Evolutionary conservation across 2,888 invertebrate species (phyloP), one percentile per base, ranked within the genome.

Genomic region (Caenorhabditis sp.): DNA sequence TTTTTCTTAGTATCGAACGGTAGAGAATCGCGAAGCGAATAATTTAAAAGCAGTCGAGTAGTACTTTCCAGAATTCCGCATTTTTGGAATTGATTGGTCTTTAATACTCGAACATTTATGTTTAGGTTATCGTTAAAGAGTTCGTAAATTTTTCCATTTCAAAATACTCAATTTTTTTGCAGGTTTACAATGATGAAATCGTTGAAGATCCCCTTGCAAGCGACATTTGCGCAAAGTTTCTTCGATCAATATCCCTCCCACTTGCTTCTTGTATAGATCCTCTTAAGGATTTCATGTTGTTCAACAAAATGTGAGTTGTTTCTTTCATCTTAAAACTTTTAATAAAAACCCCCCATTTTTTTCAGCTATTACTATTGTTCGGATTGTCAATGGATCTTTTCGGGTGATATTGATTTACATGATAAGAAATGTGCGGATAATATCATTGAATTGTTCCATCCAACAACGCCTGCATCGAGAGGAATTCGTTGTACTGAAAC

Each of bases 191-290:
- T 0, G 20, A 58, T 0, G 26, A 53, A 8, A 10, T 38, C 0
- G 7, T 21, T 0, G 8, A 21, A 12, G 31, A 59, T 49, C 14
- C 53, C 17, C 7, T 65, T 17, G 66, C 70, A 1, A 57, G 59
- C n/a, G 67, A 64, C 1, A 52, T 67, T n/a, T 57, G 36, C 1
- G 21, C 7, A 17, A 14, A 8, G 5, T 36, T 26, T 12, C 4
- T 59, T 27, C 25, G 36, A 25, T 31, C 36, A 1, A n/a, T 68
- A 0, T 12, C 23, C 5, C 1, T 72, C 12, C 64, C 72, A 0
- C 14, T 50, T 0, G 27, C 62, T 20, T 65, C 65, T 31, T 72
- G 67, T 56, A 53, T 64, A 2, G 72, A 72, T 54, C 68, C 68
- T 17, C n/a, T 65, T 10, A 68, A 68, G 53, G 65, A 68, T 26